Evolutionary conservation across 2,888 invertebrate species (phyloP), one percentile per base, ranked within the genome.

Genomic region (Eucera pruinosa): DNA sequence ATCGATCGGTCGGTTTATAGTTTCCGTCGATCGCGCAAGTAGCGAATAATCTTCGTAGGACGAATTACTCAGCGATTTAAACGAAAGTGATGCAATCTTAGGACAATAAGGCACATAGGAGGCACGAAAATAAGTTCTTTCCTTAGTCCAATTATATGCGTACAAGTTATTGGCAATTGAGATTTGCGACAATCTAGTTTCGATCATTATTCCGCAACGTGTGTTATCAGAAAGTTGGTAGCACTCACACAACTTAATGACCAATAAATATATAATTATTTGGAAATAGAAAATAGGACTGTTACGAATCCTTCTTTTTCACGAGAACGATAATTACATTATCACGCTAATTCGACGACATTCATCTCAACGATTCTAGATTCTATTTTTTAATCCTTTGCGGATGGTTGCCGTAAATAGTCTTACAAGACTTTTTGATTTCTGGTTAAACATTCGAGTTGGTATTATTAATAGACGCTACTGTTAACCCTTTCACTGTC

Each of bases 331-430:
- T n/a, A n/a, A n/a, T n/a, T n/a, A n/a, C n/a, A n/a, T n/a, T n/a
- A n/a, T n/a, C n/a, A n/a, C n/a, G n/a, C n/a, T n/a, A n/a, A n/a
- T n/a, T n/a, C n/a, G n/a, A n/a, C n/a, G n/a, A n/a, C n/a, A n/a
- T n/a, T n/a, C n/a, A 60, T 6, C 18, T 58, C 13, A n/a, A 43
- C 9, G 18, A 18, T 43, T 43, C 15, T 45, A 61, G 41, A 47
- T 61, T 61, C n/a, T 61, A 61, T 61, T 47, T 61, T 57, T 57
- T n/a, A 47, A n/a, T n/a, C n/a, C n/a, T n/a, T n/a, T n/a, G n/a
- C n/a, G n/a, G n/a, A n/a, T n/a, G n/a, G n/a, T n/a, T n/a, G n/a
- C n/a, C n/a, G n/a, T n/a, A n/a, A n/a, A n/a, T n/a, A n/a, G n/a
- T n/a, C n/a, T n/a, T n/a, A n/a, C n/a, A n/a, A n/a, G n/a, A n/a